Evolutionary conservation across 2,888 invertebrate genomes (phyloP).

Genomic region (Orthosia incerta): DNA sequence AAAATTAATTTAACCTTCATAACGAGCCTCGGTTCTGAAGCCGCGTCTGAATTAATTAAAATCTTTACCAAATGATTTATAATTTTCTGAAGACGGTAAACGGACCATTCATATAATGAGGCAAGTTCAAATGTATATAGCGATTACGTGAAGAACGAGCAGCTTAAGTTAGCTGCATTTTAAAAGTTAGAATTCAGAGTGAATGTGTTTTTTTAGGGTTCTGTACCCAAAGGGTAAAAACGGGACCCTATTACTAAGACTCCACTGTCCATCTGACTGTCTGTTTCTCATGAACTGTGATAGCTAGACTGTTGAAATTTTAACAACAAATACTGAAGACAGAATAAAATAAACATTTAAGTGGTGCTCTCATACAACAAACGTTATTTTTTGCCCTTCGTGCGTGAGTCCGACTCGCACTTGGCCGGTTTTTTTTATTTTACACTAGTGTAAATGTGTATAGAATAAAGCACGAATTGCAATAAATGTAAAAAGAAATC

Average conservation of each 20-base stretch:
- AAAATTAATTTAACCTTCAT: constrained; percentile 58
- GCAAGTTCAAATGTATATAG: constrained; percentile 52
- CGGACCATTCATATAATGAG: constrained; percentile 50
- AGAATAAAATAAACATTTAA: too few species aligned
- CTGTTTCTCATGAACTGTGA: too few species aligned
- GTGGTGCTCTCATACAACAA: too few species aligned
- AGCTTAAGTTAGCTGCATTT: constrained; percentile 43
- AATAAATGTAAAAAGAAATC: neutral
- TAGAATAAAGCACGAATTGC: neutral
- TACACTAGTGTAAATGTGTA: neutral
- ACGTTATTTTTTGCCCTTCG: too few species aligned
- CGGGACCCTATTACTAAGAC: too few species aligned
- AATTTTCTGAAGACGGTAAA: constrained; percentile 52
- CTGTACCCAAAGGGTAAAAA: too few species aligned
- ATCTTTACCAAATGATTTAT: constrained; percentile 57
- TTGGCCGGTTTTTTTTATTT: neutral
- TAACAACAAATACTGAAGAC: too few species aligned
- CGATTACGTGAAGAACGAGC: constrained; percentile 36
- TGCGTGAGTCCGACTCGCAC: too few species aligned
- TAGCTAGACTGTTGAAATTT: too few species aligned
- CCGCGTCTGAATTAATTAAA: constrained; percentile 54
- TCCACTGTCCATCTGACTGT: too few species aligned
- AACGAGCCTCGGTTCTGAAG: constrained; percentile 50
- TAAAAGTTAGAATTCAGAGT: constrained; percentile 30
- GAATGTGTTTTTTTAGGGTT: neutral